Percentiles rank a stretch among this genome's conserved stretches.
Evolutionary conservation across 2,113 vertebrate genomes (phyloP).

Genomic region (Malaclemys terrapin): DNA sequence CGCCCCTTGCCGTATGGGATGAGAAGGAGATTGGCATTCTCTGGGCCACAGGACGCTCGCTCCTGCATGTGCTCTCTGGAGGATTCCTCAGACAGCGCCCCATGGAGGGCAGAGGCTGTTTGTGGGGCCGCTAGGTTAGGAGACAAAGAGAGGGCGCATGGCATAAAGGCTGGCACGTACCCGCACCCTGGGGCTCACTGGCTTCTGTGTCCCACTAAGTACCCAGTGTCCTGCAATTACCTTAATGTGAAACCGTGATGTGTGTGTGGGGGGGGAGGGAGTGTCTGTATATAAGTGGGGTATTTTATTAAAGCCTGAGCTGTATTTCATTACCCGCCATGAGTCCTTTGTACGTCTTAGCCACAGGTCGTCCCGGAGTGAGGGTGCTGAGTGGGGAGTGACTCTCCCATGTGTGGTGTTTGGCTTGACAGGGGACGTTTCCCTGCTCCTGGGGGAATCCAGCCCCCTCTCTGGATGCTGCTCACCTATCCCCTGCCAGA

Average conservation of each 20-base stretch:
- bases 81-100: not conserved
- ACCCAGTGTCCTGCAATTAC: rapidly evolving
- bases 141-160: not conserved
- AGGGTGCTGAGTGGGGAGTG: rapidly evolving
- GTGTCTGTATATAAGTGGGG: rapidly evolving
- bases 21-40: not conserved
- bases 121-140: not conserved
- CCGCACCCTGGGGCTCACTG: not conserved
- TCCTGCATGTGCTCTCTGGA: not conserved
- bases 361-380: rapidly evolving
- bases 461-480: not conserved
- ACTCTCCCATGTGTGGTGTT: not conserved
- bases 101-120: not conserved
- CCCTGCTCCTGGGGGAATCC: not conserved
- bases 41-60: rapidly evolving
- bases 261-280: not conserved
- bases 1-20: not conserved
- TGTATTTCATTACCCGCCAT: not conserved
- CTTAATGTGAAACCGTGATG: rapidly evolving
- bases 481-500: not conserved
- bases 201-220: not conserved
- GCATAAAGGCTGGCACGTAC: rapidly evolving
- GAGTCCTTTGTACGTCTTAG: rapidly evolving
- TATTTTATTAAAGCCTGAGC: constrained; percentile 47
- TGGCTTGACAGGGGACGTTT: not conserved